A percentile compares a stretch with the other conserved stretches of the same genome.
Evolutionary conservation across 2,113 vertebrate genomes (phyloP).

Genomic region (Chloroceryle aenea): DNA sequence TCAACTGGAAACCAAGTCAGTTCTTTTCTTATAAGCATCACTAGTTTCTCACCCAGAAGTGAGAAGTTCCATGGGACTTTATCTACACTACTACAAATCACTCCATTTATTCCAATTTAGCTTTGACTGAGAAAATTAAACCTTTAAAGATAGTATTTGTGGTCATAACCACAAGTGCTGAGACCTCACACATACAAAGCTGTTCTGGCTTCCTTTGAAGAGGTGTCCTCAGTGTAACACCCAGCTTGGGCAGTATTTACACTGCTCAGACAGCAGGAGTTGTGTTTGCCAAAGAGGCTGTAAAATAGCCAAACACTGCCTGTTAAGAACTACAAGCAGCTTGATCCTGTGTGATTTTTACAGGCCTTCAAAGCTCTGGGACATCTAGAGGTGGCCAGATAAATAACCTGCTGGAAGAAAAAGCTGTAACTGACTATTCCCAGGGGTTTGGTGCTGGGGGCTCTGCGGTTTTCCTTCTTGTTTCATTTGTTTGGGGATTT

Average conservation of each 20-base stretch:
- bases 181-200: not conserved
- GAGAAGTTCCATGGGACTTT: not conserved
- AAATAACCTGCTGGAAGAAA: not conserved
- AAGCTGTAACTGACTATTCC: not conserved
- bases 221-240: not conserved
- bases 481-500: not conserved
- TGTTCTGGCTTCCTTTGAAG: not conserved
- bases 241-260: not conserved
- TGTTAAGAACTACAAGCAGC: not conserved
- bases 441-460: not conserved
- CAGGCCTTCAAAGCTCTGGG: not conserved
- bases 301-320: not conserved
- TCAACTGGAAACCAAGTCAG: not conserved
- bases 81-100: not conserved
- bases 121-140: not conserved
- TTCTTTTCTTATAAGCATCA: constrained; percentile 9
- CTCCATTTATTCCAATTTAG: not conserved
- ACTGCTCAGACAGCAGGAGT: not conserved
- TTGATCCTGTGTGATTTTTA: not conserved
- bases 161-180: not conserved
- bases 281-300: not conserved
- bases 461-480: not conserved
- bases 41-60: not conserved
- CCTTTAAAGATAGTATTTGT: not conserved
- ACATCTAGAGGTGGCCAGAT: not conserved